Conservation (phyloP, 2,113 vertebrate genomes). For the Sorex araneus region DNA sequence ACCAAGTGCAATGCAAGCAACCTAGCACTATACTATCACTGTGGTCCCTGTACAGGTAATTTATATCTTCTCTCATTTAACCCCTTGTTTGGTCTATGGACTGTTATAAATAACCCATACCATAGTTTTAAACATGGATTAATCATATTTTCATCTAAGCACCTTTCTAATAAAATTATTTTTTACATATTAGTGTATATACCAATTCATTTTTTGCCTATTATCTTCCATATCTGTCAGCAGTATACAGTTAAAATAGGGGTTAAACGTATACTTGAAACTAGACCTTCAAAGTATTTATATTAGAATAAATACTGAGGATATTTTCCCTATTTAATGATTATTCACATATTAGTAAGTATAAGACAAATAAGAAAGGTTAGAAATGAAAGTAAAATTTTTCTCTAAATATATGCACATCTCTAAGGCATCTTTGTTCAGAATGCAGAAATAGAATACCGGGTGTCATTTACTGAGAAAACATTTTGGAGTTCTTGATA, state of each 20-base stretch:
- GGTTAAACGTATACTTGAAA: background rate
- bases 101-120: conserved; percentile 22
- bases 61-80: conserved; percentile 22
- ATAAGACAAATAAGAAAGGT: conserved; percentile 48
- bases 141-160: background rate
- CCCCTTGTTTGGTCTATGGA: background rate
- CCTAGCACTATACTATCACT: no score
- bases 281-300: conserved; percentile 2
- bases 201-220: conserved; percentile 1
- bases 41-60: background rate
- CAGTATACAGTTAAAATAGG: conserved; percentile 39
- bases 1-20: no score
- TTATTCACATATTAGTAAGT: background rate
- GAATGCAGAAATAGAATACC: background rate
- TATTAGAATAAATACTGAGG: background rate
- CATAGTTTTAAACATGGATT: background rate
- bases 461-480: conserved; percentile 27
- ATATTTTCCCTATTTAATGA: background rate
- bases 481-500: conserved; percentile 33
- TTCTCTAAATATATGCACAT: conserved; percentile 9
- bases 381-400: conserved; percentile 43
- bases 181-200: conserved; percentile 2
- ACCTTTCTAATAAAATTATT: conserved; percentile 31
- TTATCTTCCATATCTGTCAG: background rate
- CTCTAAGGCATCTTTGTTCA: background rate